Evolutionary conservation across 2,888 invertebrate species (phyloP), one percentile per base, ranked within the genome.

Genomic region (Apamea sordens): DNA sequence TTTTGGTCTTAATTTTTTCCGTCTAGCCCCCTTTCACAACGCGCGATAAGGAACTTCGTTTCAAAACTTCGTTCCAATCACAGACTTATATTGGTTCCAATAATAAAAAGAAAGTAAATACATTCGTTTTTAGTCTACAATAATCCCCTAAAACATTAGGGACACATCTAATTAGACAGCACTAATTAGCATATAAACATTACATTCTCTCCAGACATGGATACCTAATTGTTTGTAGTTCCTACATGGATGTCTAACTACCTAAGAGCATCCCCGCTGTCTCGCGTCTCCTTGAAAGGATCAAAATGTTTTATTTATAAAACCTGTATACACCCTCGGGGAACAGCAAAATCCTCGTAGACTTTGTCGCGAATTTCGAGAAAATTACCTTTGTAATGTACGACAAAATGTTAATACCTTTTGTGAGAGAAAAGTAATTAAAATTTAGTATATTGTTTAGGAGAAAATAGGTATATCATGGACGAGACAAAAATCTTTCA

Each of bases 241-340:
- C 68, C 68, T 76, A 78, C 68, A 80, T 72, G 68, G 18, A 13
- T 10, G 50, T 79, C 63, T 80, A 75, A 83, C 77, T 73, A 76
- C 53, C 44, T 76, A 86, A 79, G 73, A 86, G 82, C 84, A 86
- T 86, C 84, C 81, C 85, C 87, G 47, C 71, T 69, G 88, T 89
- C 89, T 90, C 78, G 84, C 86, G 86, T 90, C 89, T 78, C 32
- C 81, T 90, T 89, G 87, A 89, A 90, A 91, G 91, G 91, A 93
- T 93, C 91, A 91, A 92, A 92, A 94, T 94, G 93, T 94, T 93
- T 94, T 94, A 94, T 94, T 94, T 94, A 94, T 94, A 92, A 92
- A 92, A 82, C 79, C 85, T 87, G 85, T 88, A 89, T 88, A 91
- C 90, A 90, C 90, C 80, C 84, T 70, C 76, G 76, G 84, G 87